phyloP scores from a whole-genome alignment of 1,140 invertebrate genomes.

The Macrobrachium rosenbergii region DNA sequence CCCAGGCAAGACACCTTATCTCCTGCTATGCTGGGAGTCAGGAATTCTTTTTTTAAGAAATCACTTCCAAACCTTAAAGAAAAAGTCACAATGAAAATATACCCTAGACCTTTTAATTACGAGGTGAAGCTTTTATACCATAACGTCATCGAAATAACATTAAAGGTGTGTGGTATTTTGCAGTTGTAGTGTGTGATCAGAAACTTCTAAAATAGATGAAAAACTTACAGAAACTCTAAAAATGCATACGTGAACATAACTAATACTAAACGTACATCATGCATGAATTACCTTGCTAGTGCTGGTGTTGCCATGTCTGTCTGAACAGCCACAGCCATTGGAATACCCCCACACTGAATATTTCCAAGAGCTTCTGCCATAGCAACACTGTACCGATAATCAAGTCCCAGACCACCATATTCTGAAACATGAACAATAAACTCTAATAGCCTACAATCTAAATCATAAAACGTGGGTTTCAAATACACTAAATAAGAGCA shows the following conservation, averaged over 20 bases:
- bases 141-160: too few relatives aligned
- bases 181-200: too few relatives aligned
- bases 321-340: constrained; percentile 76
- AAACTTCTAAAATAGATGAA: too few relatives aligned
- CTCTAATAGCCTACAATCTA: background rate
- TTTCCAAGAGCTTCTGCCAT: constrained; percentile 74
- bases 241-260: background rate
- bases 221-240: background rate
- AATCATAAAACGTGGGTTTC: background rate
- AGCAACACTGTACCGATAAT: constrained; percentile 75
- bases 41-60: constrained; percentile 70
- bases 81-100: background rate
- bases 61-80: constrained; percentile 46
- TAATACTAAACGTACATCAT: background rate
- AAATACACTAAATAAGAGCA: too few relatives aligned
- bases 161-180: too few relatives aligned
- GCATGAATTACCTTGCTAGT: constrained; percentile 69
- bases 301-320: constrained; percentile 75
- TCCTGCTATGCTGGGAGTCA: constrained; percentile 74
- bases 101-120: too few relatives aligned
- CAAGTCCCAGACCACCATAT: constrained; percentile 76
- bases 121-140: too few relatives aligned
- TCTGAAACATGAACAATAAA: constrained; percentile 69
- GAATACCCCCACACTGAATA: constrained; percentile 74
- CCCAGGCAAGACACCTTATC: constrained; percentile 75